Base-by-base conservation (phyloP, 2,797 vertebrate species). In the Gephyroberyx darwinii region DNA sequence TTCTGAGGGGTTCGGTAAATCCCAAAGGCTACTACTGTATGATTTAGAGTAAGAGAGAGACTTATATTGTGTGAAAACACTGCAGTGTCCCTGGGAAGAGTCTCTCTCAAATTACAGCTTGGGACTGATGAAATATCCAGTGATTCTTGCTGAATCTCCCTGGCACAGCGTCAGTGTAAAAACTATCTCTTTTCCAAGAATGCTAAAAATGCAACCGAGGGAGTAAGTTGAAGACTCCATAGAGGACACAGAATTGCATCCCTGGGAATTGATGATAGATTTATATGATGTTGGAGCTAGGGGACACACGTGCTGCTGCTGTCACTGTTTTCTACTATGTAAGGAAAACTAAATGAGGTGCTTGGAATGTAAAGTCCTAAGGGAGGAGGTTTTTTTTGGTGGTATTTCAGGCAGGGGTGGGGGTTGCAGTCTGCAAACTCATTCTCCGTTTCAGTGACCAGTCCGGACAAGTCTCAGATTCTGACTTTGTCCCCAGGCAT, bases 281-380 rank as follows among this genome's bases (percentile, higher is more conserved):
- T n/a, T 55, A 45, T 9, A 64, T 43, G 22, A 64, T 43, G 22
- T 55, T 41, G 10, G 22, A 41, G 43, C 2, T 8, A 51, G 41
- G 22, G 74, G 41, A 59, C 5, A 2, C 66, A 69, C 16, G 0
- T 39, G 2, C 45, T 1, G 56, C 48, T 45, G 31, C 45, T 69
- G 62, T 71, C 54, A 31, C 1, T 20, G 39, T n/a, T 67, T 55
- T 73, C 63, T 55, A 52, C 85, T 83, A 85, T 85, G 56, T 86
- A 85, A 77, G 82, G 76, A 53, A 64, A 84, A 73, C 55, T 53
- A 39, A 70, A 80, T 20, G 33, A 60, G 57, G 12, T 45, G 45
- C 45, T 10, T 43, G 86, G 84, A 89, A 90, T 87, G 71, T 47
- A 12, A 35, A 1, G 52, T 85, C 84, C 82, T 75, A 5, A 62